Percentiles rank a stretch among this genome's conserved stretches.
Conservation (phyloP, 2,888 invertebrate species). For the Plusia festucae region DNA sequence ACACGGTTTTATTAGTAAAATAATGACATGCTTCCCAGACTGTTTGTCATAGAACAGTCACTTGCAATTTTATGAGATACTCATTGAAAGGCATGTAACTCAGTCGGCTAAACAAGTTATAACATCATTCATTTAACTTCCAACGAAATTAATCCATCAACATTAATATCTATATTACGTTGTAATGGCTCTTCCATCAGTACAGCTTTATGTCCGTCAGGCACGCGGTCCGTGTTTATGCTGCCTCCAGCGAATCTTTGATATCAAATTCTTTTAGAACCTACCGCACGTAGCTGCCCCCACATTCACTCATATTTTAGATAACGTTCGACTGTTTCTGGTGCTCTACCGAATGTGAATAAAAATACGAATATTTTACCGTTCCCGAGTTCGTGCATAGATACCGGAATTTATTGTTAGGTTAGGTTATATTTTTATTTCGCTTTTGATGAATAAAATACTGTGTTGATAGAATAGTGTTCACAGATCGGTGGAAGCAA, state of each 20-base stretch:
- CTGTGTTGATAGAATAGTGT: slow-evolving; percentile 39
- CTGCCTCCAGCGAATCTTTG: slow-evolving; percentile 78
- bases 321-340: slow-evolving; percentile 83
- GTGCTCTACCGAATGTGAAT: slow-evolving; percentile 75
- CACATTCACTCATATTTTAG: slow-evolving; percentile 84
- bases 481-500: slow-evolving; percentile 32
- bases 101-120: too few relatives aligned
- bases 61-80: too few relatives aligned
- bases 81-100: too few relatives aligned
- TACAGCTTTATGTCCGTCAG: slow-evolving; percentile 30
- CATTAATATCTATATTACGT: background rate
- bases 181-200: slow-evolving; percentile 34
- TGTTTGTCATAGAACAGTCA: too few relatives aligned
- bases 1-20: too few relatives aligned
- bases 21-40: too few relatives aligned
- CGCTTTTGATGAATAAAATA: slow-evolving; percentile 56
- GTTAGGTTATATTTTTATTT: slow-evolving; percentile 61
- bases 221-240: slow-evolving; percentile 63
- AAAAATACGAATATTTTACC: slow-evolving; percentile 81
- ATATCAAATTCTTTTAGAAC: slow-evolving; percentile 86
- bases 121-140: too few relatives aligned
- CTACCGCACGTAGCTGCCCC: slow-evolving; percentile 79
- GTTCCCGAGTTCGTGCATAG: slow-evolving; percentile 65
- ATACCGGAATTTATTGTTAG: slow-evolving; percentile 70
- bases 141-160: background rate